Evolutionary conservation across 1,140 invertebrate species (phyloP).

Genomic region (Rhagoletis zephyria): DNA sequence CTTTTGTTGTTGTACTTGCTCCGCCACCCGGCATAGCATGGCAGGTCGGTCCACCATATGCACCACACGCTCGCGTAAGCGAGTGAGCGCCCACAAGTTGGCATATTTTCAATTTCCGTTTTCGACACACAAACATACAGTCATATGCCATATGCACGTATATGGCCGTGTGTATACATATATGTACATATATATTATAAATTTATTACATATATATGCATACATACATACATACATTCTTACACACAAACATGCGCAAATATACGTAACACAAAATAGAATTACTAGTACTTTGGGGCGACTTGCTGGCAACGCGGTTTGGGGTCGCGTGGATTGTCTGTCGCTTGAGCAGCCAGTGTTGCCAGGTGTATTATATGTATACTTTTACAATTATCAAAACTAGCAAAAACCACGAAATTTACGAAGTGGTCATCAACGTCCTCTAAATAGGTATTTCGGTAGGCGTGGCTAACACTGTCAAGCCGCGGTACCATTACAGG

Average conservation of each 20-base stretch:
- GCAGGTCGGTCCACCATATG: neutral
- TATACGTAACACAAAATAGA: constrained; percentile 23
- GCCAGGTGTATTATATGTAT: neutral
- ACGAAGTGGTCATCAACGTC: too few relatives aligned
- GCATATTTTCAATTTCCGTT: constrained; percentile 74
- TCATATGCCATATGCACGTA: neutral
- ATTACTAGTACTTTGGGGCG: constrained; percentile 18
- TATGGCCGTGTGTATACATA: neutral
- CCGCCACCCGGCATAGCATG: neutral
- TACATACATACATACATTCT: neutral
- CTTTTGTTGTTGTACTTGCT: neutral
- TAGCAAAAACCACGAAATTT: too few relatives aligned
- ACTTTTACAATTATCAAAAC: too few relatives aligned
- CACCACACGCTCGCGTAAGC: neutral
- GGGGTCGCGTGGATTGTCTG: neutral
- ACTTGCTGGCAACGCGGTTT: neutral
- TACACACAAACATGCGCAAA: neutral
- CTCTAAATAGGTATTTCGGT: too few relatives aligned
- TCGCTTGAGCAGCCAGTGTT: neutral
- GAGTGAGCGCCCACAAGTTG: constrained; percentile 71
- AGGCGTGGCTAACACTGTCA: too few relatives aligned
- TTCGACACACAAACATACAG: constrained; percentile 60
- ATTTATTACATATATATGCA: neutral
- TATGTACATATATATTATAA: neutral
- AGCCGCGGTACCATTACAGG: too few relatives aligned